phyloP scores from a whole-genome alignment of 2,888 invertebrate genomes.

The Ormyrus rosae region DNA sequence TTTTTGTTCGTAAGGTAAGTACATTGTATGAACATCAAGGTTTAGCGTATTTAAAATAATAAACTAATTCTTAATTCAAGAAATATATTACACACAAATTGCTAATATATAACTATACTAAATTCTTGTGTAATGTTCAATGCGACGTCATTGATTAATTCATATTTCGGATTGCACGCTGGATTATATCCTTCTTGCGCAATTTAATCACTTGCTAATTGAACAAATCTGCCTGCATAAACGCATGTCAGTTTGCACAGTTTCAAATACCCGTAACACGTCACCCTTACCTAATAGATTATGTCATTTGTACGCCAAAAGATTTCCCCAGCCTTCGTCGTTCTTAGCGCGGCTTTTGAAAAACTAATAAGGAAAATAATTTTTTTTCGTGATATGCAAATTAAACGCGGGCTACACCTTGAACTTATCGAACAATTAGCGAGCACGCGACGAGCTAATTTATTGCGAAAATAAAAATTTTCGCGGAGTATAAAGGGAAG shows the following conservation, averaged over 20 bases:
- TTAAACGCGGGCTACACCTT: conserved; percentile 15
- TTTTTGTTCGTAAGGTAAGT: too few relatives aligned
- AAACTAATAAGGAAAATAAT: not conserved
- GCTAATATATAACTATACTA: too few relatives aligned
- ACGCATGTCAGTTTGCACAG: too few relatives aligned
- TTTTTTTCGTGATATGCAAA: conserved; percentile 21
- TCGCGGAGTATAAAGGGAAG: not conserved
- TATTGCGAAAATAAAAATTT: conserved; percentile 12
- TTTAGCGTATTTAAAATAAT: too few relatives aligned
- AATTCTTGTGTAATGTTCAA: too few relatives aligned
- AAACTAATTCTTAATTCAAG: too few relatives aligned
- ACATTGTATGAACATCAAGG: too few relatives aligned
- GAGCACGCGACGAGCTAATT: not conserved
- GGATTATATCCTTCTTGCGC: conserved; percentile 15
- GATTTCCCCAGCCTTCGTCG: not conserved
- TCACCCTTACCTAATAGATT: too few relatives aligned
- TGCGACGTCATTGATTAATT: not conserved
- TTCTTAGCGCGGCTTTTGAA: not conserved
- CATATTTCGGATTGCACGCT: not conserved
- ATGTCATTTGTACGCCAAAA: not conserved
- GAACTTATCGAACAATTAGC: conserved; percentile 36
- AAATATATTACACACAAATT: too few relatives aligned
- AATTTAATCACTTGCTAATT: conserved; percentile 25
- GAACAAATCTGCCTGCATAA: not conserved
- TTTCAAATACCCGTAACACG: not conserved